phyloP scores from a whole-genome alignment of 2,797 vertebrate genomes.

The Nyctalus aviator region DNA sequence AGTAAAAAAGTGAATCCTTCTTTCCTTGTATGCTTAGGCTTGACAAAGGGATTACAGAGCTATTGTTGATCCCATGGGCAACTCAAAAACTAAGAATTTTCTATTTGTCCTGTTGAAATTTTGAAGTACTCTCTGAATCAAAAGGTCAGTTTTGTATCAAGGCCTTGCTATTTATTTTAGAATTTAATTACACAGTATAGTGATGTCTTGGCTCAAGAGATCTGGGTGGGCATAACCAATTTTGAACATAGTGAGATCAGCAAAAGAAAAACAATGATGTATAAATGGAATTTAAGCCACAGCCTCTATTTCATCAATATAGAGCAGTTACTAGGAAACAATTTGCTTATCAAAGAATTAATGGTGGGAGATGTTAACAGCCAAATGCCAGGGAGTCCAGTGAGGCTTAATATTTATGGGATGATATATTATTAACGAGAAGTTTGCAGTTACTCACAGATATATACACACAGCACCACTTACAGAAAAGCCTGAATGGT shows the following conservation, averaged over 20 bases:
- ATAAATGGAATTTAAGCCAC: slow-evolving; percentile 76
- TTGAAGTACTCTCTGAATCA: slow-evolving; percentile 78
- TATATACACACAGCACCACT: neutral
- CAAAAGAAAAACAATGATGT: slow-evolving; percentile 70
- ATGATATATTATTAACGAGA: slow-evolving; percentile 29
- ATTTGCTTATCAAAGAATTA: slow-evolving; percentile 74
- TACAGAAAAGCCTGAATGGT: neutral
- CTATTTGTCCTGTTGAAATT: slow-evolving; percentile 83
- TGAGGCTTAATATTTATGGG: slow-evolving; percentile 23
- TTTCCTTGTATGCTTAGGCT: slow-evolving; percentile 80
- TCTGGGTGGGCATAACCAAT: slow-evolving; percentile 60
- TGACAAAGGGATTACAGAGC: slow-evolving; percentile 81
- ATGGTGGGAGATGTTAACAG: slow-evolving; percentile 67
- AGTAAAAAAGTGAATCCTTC: slow-evolving; percentile 85
- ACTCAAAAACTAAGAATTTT: slow-evolving; percentile 84
- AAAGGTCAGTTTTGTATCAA: slow-evolving; percentile 80
- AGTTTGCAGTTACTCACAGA: slow-evolving; percentile 27
- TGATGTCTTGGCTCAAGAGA: slow-evolving; percentile 66
- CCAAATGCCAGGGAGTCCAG: slow-evolving; percentile 17
- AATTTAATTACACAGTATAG: slow-evolving; percentile 79
- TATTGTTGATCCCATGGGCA: slow-evolving; percentile 77
- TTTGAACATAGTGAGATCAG: slow-evolving; percentile 61
- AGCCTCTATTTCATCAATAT: slow-evolving; percentile 76
- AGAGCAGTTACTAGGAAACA: slow-evolving; percentile 62
- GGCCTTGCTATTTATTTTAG: slow-evolving; percentile 80